Base-by-base conservation (phyloP, 2,888 invertebrate species). In the Chrysolina haemoptera region DNA sequence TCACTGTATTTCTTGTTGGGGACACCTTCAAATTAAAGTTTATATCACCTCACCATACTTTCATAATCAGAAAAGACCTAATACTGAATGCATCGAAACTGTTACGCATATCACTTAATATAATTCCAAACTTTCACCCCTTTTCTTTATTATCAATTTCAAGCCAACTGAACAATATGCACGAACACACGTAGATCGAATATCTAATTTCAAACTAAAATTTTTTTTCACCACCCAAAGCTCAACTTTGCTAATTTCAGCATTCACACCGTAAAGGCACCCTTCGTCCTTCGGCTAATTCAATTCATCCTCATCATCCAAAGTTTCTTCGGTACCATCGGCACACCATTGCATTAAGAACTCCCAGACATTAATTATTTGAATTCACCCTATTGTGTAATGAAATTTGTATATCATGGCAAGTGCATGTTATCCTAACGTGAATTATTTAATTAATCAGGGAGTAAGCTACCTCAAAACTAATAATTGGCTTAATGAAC, bases 401-500 rank as follows among this genome's bases (percentile, higher is more conserved):
- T 22, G 67, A 68, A 76, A 78, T 78, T 76, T 78, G 76, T 78
- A 72, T 78, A 78, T 76, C 73, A 76, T 78, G 71, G 71, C 73
- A 43, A 75, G 74, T 76, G 70, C 73, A 77, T 74, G 79, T 80
- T 81, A 79, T 80, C 74, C 78, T 79, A 79, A 81, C 78, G 79
- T 74, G 81, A 82, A 76, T 80, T 80, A 80, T 79, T 80, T 78
- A 80, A 82, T 80, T 82, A 81, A 80, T 77, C 78, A 73, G 76
- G 59, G 80, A 82, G 81, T 82, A 80, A 78, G 76, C 79, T 77
- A 75, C 79, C 75, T 79, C 81, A 79, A 81, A 82, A 82, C 81
- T 81, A 82, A 81, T 82, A 81, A 82, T 82, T 82, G 81, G 80
- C 79, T 80, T 81, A 81, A 82, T 79, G 81, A 79, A 81, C 81